Evolutionary conservation across 2,888 invertebrate species (phyloP).

Genomic region (Trypoxylon attenuatum): DNA sequence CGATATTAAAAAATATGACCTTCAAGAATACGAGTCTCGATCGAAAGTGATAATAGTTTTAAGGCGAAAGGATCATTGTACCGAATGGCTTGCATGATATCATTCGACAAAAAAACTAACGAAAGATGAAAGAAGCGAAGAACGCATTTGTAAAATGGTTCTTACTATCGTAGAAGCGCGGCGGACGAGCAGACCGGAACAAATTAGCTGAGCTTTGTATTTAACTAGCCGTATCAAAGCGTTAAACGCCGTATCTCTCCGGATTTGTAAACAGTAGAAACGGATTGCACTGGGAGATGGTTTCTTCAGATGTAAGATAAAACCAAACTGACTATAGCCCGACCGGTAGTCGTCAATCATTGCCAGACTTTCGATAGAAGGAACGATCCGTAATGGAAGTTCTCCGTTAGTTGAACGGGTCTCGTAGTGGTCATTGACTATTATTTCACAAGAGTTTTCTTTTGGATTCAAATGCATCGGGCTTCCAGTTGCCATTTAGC

Average conservation of each 20-base stretch:
- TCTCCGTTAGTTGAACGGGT: conserved; percentile 35
- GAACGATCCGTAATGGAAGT: conserved; percentile 37
- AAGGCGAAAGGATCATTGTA: too few species aligned
- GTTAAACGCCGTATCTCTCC: conserved; percentile 52
- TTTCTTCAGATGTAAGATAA: conserved; percentile 45
- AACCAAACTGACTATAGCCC: conserved; percentile 38
- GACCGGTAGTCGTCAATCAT: conserved; percentile 65
- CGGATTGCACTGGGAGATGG: conserved; percentile 57
- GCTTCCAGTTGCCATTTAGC: not conserved
- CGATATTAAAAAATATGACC: too few species aligned
- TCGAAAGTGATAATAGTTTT: too few species aligned
- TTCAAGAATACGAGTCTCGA: too few species aligned
- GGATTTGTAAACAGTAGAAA: conserved; percentile 51
- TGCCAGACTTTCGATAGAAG: conserved; percentile 61
- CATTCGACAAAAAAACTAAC: too few species aligned
- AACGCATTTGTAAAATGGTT: conserved; percentile 24
- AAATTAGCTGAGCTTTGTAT: conserved; percentile 65
- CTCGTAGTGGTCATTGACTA: conserved; percentile 41
- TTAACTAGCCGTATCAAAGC: conserved; percentile 60
- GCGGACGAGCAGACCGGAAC: conserved; percentile 58
- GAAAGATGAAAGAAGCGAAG: too few species aligned
- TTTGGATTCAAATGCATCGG: conserved; percentile 1
- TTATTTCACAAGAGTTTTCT: conserved; percentile 43
- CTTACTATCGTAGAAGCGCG: conserved; percentile 34
- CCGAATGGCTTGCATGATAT: too few species aligned